Conservation (phyloP, 2,113 vertebrate genomes). For the Melospiza melodia region DNA sequence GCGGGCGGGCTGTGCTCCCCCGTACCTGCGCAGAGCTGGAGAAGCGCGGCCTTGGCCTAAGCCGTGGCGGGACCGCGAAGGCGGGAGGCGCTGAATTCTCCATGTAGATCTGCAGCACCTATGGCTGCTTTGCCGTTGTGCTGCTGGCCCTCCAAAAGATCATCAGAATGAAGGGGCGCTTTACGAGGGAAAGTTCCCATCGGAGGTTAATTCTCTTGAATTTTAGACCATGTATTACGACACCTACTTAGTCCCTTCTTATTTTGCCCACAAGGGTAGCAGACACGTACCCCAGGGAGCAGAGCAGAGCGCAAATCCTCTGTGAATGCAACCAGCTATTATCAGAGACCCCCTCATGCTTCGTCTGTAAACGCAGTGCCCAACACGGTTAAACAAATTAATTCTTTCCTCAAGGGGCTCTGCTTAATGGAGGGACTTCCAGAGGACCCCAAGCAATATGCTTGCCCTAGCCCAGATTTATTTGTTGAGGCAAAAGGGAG, state of each 20-base stretch:
- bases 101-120: rapidly evolving
- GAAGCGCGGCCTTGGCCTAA: neutral
- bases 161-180: neutral
- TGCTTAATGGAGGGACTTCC: neutral
- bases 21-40: rapidly evolving
- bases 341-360: neutral
- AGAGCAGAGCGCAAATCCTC: neutral
- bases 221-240: neutral
- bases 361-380: neutral
- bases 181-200: neutral
- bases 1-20: neutral
- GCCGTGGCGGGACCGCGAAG: too few species aligned
- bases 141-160: too few species aligned
- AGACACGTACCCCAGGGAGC: neutral
- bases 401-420: neutral
- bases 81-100: too few species aligned
- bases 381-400: neutral
- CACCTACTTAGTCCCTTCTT: neutral
- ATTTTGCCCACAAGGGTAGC: neutral
- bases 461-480: constrained; percentile 5
- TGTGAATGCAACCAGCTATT: neutral
- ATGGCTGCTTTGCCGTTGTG: rapidly evolving
- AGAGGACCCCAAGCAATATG: neutral
- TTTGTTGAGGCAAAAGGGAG: constrained; percentile 16
- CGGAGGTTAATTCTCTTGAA: neutral